phyloP scores from a whole-genome alignment of 2,113 vertebrate species.

The Seriola aureovittata region DNA sequence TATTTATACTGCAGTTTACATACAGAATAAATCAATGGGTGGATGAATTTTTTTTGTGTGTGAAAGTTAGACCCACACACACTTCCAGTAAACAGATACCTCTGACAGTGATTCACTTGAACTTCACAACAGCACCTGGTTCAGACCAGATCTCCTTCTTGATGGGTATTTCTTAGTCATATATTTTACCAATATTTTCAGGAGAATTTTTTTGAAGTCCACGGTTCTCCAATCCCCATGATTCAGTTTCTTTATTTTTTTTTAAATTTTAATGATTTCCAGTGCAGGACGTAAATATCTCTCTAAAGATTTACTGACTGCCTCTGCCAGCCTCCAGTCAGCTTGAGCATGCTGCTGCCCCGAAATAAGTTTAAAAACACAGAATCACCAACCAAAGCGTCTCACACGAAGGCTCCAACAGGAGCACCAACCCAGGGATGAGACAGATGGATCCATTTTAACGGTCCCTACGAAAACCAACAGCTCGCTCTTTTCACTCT shows the following conservation, averaged over 20 bases:
- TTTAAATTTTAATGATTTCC: slow-evolving; percentile 15
- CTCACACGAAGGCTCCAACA: no score
- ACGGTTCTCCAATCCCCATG: neutral
- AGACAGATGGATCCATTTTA: no score
- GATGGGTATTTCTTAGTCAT: slow-evolving; percentile 1
- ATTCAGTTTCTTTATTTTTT: neutral
- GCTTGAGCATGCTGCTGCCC: slow-evolving; percentile 2
- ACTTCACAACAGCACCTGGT: slow-evolving; percentile 13
- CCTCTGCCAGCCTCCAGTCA: slow-evolving; percentile 23
- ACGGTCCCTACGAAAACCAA: no score
- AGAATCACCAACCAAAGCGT: no score
- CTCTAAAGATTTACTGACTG: neutral
- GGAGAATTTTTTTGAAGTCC: neutral
- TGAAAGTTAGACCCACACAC: neutral
- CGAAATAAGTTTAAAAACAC: no score
- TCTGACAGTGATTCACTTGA: slow-evolving; percentile 1
- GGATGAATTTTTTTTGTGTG: neutral
- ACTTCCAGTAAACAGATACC: slow-evolving; percentile 14
- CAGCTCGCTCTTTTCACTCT: no score
- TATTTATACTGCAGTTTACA: neutral
- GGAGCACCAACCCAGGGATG: no score
- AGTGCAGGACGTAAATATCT: slow-evolving; percentile 27
- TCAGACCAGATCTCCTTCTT: neutral
- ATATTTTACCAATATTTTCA: slow-evolving; percentile 23
- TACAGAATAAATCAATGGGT: neutral